Evolutionary conservation across 1,140 invertebrate species (phyloP), one percentile per base, ranked within the genome.

Genomic region (Eumeta japonica): DNA sequence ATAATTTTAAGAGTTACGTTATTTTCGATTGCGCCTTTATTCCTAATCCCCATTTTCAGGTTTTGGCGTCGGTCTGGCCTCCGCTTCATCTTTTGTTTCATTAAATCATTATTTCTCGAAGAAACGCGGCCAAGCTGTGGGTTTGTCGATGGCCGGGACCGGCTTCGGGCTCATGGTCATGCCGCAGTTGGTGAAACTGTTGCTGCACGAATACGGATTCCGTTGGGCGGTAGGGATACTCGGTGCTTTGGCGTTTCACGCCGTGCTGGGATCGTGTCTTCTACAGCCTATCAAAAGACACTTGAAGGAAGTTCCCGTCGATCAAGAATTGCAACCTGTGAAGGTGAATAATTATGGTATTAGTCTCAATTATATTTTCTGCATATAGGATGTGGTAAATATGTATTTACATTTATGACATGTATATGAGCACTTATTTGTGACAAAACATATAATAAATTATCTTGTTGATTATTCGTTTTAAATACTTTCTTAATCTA

Each of bases 81-180:
- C 81, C 2, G 82, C 85, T 11, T 81, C 84, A 5, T 81, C 85
- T 0, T 87, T 88, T 50, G 85, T 88, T 10, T 84, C 85, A 0
- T 53, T 88, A 1, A 87, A 86, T 52, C 83, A 84, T 48, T 89
- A 85, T 53, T 89, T 89, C 46, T 74, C 81, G 13, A 82, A 86
- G 55, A 83, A 83, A 51, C 79, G 85, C 10, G 86, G 86, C 3
- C 86, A 87, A 60, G 87, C 86, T 1, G 84, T 88, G 2, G 86
- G 87, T 0, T 64, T 87, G 12, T 86, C 86, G 0, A 82, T 88
- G 78, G 86, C 85, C 3, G 87, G 87, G 0, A 87, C 86, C 1
- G 85, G 84, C 2, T 73, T 88, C 35, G 86, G 85, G 1, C 81
- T 88, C 67, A 82, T 89, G 78, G 63, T 87, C 4, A 84, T 89